Evolutionary conservation across 1,140 invertebrate species (phyloP), one percentile per base, ranked within the genome.

Genomic region (Eurytemora carolleeae): DNA sequence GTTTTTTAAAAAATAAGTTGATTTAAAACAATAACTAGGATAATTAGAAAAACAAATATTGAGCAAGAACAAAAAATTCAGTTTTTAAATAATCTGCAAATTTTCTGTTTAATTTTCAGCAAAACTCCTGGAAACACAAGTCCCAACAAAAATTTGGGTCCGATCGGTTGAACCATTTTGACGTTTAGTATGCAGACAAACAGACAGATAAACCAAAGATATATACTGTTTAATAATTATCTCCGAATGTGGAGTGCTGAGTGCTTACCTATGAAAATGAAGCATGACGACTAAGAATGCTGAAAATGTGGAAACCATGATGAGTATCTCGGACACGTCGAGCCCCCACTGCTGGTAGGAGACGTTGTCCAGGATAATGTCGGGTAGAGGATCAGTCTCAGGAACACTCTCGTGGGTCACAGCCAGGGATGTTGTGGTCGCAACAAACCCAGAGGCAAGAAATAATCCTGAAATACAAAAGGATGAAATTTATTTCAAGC

Each of bases 371-470:
- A 90, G 76, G 65, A 88, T 76, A 44, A 86, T 76, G 70, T 92
- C 87, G 23, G 84, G 84, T 59, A 92, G 77, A 25, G 86, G 85
- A 22, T 76, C 73, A 62, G 81, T 74, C 71, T 87, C 82, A 31
- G 87, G 87, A 56, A 90, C 80, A 63, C 83, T 77, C 70, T 91
- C 86, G 73, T 92, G 87, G 55, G 87, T 82, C 67, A 89, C 71
- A 53, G 86, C 83, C 65, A 92, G 76, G 2, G 86, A 85, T 63
- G 69, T 65, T 21, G 73, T 69, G 55, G 72, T 73, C 23, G 71
- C 66, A 3, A 72, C 66, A 68, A 71, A 71, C 62, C 68, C 71
- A 57, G 63, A 44, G 55, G 67, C 63, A 7, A 70, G 63, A 60
- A 73, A 75, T 2, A 72, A 17, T 63, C 73, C 71, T 2, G 72